A percentile compares a stretch with the other conserved stretches of the same genome.
Evolutionary conservation across 2,113 vertebrate species (phyloP).

Genomic region (Paramisgurnus dabryanus): DNA sequence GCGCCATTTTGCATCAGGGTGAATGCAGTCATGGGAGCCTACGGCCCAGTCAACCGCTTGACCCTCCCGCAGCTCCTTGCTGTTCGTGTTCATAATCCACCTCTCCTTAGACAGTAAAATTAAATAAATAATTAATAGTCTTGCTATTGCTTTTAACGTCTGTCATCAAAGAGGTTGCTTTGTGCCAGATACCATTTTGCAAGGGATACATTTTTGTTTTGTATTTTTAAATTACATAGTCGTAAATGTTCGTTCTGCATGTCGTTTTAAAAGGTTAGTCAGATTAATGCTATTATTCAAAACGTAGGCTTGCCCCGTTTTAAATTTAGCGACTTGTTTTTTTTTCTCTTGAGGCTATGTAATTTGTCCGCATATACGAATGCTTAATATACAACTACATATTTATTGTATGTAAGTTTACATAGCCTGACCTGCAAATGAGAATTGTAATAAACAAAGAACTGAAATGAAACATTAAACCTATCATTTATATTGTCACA

Average conservation of each 20-base stretch:
- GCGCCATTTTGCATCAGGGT: conserved; percentile 84
- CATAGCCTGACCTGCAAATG: background rate
- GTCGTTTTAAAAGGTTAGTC: background rate
- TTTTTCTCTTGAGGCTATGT: background rate
- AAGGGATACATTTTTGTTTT: background rate
- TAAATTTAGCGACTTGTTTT: background rate
- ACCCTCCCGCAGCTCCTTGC: conserved; percentile 3
- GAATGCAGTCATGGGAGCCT: conserved; percentile 44
- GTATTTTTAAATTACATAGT: background rate
- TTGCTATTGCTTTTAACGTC: background rate
- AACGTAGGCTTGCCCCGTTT: background rate
- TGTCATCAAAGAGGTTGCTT: background rate
- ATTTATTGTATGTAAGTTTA: background rate
- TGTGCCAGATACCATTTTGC: background rate
- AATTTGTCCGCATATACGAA: background rate
- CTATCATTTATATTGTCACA: too few species aligned
- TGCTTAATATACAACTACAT: background rate
- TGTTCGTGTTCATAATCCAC: background rate
- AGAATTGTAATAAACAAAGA: background rate
- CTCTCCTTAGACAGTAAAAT: background rate
- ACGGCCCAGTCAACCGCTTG: conserved; percentile 24
- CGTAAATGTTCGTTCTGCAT: background rate
- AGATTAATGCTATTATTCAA: background rate
- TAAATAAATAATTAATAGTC: background rate
- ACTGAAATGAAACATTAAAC: too few species aligned